Evolutionary conservation across 2,888 invertebrate genomes (phyloP).

Genomic region (Lysandra bellargus): DNA sequence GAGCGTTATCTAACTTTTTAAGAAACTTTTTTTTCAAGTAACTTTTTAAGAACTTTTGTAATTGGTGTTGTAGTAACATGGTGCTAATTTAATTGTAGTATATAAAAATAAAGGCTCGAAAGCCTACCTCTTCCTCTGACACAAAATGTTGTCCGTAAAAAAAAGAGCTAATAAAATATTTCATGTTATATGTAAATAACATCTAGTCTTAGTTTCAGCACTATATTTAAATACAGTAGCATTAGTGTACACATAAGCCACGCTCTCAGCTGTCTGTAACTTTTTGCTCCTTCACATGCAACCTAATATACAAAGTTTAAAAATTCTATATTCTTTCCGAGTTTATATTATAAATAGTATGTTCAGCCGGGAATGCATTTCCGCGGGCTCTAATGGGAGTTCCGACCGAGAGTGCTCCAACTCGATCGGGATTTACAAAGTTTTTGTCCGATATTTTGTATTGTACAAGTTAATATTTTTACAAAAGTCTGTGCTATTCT

Average conservation of each 20-base stretch:
- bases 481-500: background rate
- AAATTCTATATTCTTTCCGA: background rate
- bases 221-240: background rate
- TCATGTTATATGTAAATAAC: too few species aligned
- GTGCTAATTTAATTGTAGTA: background rate
- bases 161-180: too few species aligned
- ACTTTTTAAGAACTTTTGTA: background rate
- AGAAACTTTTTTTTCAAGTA: too few species aligned
- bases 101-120: too few species aligned
- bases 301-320: background rate
- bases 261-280: background rate
- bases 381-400: conserved; percentile 41
- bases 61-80: background rate
- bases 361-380: conserved; percentile 35
- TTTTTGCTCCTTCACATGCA: background rate
- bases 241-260: background rate
- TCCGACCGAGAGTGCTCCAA: conserved; percentile 38
- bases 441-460: conserved; percentile 12
- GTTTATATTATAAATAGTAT: conserved; percentile 13
- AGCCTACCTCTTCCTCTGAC: background rate
- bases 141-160: background rate
- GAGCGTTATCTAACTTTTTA: too few species aligned
- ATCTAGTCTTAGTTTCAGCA: too few species aligned
- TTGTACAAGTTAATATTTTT: conserved; percentile 6
- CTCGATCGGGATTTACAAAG: conserved; percentile 32